Percentiles rank a stretch among this genome's conserved stretches.
Conservation (phyloP, 2,113 vertebrate species). For the Caretta caretta region DNA sequence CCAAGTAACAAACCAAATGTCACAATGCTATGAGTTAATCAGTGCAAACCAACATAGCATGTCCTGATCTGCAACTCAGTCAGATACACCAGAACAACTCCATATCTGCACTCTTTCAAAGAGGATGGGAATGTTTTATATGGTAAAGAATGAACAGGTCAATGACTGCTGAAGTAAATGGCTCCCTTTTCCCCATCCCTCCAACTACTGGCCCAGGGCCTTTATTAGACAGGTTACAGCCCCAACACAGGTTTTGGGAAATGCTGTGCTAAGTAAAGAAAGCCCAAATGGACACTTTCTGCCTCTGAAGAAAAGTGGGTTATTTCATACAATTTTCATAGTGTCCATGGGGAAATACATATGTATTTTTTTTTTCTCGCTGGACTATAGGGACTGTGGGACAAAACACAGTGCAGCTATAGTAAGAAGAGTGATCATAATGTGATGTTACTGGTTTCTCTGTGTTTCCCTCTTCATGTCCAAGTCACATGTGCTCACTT, state of each 20-base stretch:
- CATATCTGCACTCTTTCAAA: neutral
- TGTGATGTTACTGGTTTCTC: neutral
- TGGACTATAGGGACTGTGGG: accelerated
- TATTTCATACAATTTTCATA: neutral
- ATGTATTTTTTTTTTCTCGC: accelerated
- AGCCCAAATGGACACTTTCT: neutral
- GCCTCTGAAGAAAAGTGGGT: neutral
- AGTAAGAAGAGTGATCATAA: neutral
- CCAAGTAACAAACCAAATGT: neutral
- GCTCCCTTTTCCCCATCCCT: neutral
- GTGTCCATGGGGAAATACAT: neutral
- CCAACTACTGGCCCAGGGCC: accelerated
- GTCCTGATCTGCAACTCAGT: neutral
- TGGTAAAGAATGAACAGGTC: neutral
- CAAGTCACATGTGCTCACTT: neutral
- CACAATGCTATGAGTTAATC: neutral
- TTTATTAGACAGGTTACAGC: neutral
- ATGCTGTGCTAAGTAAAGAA: neutral
- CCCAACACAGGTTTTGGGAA: accelerated
- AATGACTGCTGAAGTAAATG: neutral
- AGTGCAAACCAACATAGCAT: neutral
- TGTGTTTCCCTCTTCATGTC: neutral
- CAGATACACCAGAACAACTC: neutral
- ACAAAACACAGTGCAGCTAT: accelerated
- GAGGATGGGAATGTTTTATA: neutral